Conservation (phyloP, 2,888 invertebrate genomes). For the Andrena bicolor region DNA sequence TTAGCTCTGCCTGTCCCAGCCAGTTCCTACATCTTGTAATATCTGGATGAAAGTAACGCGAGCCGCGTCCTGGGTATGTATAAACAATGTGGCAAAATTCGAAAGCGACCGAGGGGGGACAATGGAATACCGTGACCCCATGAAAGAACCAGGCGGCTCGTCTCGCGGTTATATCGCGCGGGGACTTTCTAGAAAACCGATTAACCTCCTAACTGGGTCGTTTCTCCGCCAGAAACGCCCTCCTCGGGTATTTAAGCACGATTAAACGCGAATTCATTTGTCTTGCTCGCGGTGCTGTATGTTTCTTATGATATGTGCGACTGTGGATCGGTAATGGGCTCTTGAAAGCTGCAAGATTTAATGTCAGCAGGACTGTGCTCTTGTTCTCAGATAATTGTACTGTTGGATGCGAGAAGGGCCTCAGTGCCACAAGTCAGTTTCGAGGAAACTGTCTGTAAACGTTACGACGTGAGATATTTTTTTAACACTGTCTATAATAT, state of each 20-base stretch:
- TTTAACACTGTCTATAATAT: too few relatives aligned
- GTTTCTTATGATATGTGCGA: too few relatives aligned
- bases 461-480: too few relatives aligned
- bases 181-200: slow-evolving; percentile 38
- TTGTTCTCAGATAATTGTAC: too few relatives aligned
- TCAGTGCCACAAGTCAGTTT: too few relatives aligned
- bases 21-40: slow-evolving; percentile 4
- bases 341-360: too few relatives aligned
- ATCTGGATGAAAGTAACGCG: slow-evolving; percentile 36
- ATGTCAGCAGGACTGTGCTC: too few relatives aligned
- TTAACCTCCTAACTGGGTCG: slow-evolving; percentile 1
- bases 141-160: slow-evolving; percentile 10
- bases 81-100: slow-evolving; percentile 28
- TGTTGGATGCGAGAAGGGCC: too few relatives aligned
- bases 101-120: slow-evolving; percentile 27
- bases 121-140: slow-evolving; percentile 13
- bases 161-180: not conserved
- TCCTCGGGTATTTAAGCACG: not conserved
- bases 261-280: slow-evolving; percentile 10
- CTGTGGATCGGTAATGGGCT: too few relatives aligned
- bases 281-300: not conserved
- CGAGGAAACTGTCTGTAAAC: too few relatives aligned
- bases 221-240: not conserved
- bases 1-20: slow-evolving; percentile 35
- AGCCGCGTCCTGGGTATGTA: slow-evolving; percentile 15